Evolutionary conservation across 1,140 invertebrate species (phyloP), one percentile per base, ranked within the genome.

Genomic region (Ips nitidus): DNA sequence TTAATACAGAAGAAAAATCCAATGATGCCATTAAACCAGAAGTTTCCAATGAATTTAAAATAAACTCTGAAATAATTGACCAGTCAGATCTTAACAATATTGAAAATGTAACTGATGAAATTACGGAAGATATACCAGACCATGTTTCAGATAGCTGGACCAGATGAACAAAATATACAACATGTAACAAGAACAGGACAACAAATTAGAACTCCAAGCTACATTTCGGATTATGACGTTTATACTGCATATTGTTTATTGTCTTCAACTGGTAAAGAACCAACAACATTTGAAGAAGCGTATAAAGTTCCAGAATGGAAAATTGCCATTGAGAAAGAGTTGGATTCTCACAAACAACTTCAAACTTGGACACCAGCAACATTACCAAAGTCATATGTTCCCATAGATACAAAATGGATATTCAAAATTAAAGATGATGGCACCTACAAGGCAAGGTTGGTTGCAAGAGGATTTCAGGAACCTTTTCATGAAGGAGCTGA

Each of bases 371-470:
- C 55, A 56, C 38, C 8, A 38, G 39, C 52, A 45, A 40, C 39
- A 8, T 60, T 66, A 50, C 55, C 57, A 63, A 38, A 71, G 39
- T 42, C 41, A 52, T 40, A 69, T 71, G 4, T 6, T 4, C 41
- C n/a, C n/a, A n/a, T n/a, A n/a, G 69, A 71, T 40, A 71, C 61
- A 22, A 65, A 36, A 50, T 78, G 74, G 73, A 66, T 76, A 37
- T 76, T 76, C 47, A 70, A 45, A 65, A 74, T 56, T n/a, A 74
- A 76, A 73, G 52, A 64, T n/a, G 59, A 75, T 69, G 74, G 69
- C 38, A 63, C 62, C 8, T 76, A 72, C 52, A 75, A 77, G 65
- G 74, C 73, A 8, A 61, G 74, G 52, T 38, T 77, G 40, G 72
- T 78, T 41, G 75, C 70, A 61, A 75, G 69, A 73, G 70, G 73